phyloP scores from a whole-genome alignment of 53 echinoderm and acorn worm genomes.

The Paracentrotus lividus region DNA sequence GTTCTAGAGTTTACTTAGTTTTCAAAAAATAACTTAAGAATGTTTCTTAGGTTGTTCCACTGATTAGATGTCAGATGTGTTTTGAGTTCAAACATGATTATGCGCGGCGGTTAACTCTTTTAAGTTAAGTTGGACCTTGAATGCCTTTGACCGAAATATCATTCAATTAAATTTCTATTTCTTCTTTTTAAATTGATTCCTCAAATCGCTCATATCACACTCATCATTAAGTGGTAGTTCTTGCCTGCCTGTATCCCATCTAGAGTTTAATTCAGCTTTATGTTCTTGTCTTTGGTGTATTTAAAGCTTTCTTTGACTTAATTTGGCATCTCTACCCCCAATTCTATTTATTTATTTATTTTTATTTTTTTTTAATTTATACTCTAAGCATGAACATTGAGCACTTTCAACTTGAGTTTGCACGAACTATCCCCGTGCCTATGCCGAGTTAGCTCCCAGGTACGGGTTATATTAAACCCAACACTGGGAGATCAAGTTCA shows the following conservation, averaged over 20 bases:
- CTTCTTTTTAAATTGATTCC: too few species aligned
- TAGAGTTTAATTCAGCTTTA: too few species aligned
- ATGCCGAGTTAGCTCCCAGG: background rate
- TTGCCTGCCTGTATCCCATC: too few species aligned
- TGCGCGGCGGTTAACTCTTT: constrained; percentile 8
- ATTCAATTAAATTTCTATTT: background rate
- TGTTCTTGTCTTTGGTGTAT: too few species aligned
- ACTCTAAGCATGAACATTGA: background rate
- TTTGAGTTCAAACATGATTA: constrained; percentile 52
- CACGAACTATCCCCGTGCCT: background rate
- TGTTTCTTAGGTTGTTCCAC: constrained; percentile 10
- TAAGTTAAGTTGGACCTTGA: background rate
- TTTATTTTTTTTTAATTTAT: too few species aligned
- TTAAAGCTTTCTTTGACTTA: too few species aligned
- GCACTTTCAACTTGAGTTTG: background rate
- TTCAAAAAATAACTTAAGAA: constrained; percentile 48
- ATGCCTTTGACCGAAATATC: background rate
- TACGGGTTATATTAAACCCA: background rate
- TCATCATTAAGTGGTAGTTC: too few species aligned
- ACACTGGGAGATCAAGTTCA: constrained; percentile 50
- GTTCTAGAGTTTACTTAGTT: constrained; percentile 32
- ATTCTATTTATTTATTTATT: too few species aligned
- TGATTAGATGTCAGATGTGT: constrained; percentile 39
- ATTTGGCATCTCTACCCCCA: too few species aligned
- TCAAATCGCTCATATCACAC: too few species aligned